Percentiles rank a stretch among this genome's conserved stretches.
Conservation (phyloP, 2,113 vertebrate genomes). For the Chloroceryle aenea region DNA sequence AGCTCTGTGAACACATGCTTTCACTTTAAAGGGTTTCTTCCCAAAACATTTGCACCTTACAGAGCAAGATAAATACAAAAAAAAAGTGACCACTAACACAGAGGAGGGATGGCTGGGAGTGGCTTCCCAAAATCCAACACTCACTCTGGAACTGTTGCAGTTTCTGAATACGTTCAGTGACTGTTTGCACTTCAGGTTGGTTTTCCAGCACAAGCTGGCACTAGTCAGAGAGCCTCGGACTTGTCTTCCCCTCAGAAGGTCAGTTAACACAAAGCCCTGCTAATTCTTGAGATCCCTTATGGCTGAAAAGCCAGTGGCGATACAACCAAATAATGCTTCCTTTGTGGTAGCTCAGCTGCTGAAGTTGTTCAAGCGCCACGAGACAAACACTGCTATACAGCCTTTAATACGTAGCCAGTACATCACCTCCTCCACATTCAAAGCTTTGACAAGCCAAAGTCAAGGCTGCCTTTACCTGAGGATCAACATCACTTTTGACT, state of each 20-base stretch:
- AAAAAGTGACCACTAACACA: accelerated
- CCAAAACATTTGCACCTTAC: background rate
- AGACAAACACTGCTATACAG: background rate
- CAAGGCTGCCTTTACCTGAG: background rate
- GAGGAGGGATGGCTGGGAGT: background rate
- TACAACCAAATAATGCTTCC: background rate
- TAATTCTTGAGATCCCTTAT: background rate
- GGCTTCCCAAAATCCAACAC: background rate
- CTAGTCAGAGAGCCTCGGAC: background rate
- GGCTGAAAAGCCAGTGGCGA: no score
- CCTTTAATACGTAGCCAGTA: background rate
- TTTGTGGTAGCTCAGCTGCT: background rate
- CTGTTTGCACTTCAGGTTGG: background rate
- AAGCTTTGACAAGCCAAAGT: background rate
- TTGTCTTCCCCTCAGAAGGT: background rate
- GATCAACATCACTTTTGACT: background rate
- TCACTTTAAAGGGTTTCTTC: background rate
- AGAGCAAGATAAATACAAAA: background rate
- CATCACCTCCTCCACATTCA: accelerated
- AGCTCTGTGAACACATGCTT: background rate
- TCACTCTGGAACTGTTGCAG: background rate
- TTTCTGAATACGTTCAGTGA: background rate
- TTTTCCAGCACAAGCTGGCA: background rate
- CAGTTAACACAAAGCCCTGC: background rate
- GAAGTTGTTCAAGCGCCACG: accelerated